Conservation (phyloP, 1,140 invertebrate species). For the Pomacea maculata region DNA sequence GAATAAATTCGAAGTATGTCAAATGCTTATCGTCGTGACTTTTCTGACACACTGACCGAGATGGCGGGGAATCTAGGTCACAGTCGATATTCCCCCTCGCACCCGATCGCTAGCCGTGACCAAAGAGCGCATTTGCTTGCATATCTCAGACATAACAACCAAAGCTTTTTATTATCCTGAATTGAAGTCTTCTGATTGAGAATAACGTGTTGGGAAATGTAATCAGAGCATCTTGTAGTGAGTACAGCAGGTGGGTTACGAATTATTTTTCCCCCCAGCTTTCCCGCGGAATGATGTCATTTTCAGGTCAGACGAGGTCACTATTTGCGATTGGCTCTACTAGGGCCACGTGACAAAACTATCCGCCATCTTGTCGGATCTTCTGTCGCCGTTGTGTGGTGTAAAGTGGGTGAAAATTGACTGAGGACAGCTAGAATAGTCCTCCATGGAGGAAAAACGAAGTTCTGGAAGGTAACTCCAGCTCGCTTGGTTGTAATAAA, state of each 20-base stretch:
- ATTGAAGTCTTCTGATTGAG: too few relatives aligned
- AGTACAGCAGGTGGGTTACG: background rate
- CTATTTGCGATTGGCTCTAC: slow-evolving; percentile 1
- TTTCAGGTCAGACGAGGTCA: slow-evolving; percentile 3
- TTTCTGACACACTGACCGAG: too few relatives aligned
- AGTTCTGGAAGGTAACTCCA: slow-evolving; percentile 36
- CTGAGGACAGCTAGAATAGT: slow-evolving; percentile 1
- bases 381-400: slow-evolving; percentile 13
- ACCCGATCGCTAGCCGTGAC: too few relatives aligned
- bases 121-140: too few relatives aligned
- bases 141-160: too few relatives aligned
- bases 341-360: slow-evolving; percentile 32
- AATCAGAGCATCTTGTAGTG: too few relatives aligned
- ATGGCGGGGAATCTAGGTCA: too few relatives aligned
- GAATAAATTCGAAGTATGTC: too few relatives aligned
- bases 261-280: background rate
- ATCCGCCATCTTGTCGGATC: slow-evolving; percentile 40
- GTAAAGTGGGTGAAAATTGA: slow-evolving; percentile 14
- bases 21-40: too few relatives aligned
- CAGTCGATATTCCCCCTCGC: too few relatives aligned
- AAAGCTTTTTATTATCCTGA: too few relatives aligned
- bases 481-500: background rate
- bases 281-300: slow-evolving; percentile 23
- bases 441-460: slow-evolving; percentile 45
- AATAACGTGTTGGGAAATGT: too few relatives aligned